Evolutionary conservation across 2,113 vertebrate species (phyloP).

Genomic region (Rhinoderma darwinii): DNA sequence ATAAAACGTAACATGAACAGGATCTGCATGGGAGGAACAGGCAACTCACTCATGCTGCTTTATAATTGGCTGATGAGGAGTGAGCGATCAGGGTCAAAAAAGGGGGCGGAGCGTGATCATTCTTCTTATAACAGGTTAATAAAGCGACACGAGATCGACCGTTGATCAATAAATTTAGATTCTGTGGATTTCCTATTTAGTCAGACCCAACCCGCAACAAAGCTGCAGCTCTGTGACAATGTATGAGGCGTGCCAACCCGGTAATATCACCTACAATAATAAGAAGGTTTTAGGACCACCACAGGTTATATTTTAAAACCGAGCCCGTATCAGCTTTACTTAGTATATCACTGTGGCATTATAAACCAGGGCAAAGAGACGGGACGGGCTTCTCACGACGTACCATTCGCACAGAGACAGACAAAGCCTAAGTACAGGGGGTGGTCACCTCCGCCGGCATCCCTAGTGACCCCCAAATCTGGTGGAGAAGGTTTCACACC

Average conservation of each 20-base stretch:
- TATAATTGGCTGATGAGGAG: too few relatives aligned
- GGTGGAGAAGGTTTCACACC: background rate
- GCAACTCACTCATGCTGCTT: too few relatives aligned
- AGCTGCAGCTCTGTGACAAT: background rate
- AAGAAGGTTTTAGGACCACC: background rate
- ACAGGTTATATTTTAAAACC: conserved; percentile 9
- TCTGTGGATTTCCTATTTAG: too few relatives aligned
- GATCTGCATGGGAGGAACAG: too few relatives aligned
- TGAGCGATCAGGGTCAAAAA: too few relatives aligned
- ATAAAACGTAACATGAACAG: too few relatives aligned
- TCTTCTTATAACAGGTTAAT: too few relatives aligned
- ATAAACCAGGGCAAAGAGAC: background rate
- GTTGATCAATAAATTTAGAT: too few relatives aligned
- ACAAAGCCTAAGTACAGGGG: background rate
- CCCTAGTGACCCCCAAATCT: background rate
- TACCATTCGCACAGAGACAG: conserved; percentile 30
- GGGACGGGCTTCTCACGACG: background rate
- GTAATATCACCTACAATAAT: background rate
- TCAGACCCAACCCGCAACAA: too few relatives aligned
- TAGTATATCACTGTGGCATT: background rate
- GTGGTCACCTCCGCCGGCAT: background rate
- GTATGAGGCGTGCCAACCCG: background rate
- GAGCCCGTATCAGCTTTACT: conserved; percentile 18
- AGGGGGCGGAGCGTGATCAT: too few relatives aligned
- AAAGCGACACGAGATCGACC: too few relatives aligned